phyloP scores from a whole-genome alignment of 1,140 invertebrate genomes.

The Agrypnia vestita region DNA sequence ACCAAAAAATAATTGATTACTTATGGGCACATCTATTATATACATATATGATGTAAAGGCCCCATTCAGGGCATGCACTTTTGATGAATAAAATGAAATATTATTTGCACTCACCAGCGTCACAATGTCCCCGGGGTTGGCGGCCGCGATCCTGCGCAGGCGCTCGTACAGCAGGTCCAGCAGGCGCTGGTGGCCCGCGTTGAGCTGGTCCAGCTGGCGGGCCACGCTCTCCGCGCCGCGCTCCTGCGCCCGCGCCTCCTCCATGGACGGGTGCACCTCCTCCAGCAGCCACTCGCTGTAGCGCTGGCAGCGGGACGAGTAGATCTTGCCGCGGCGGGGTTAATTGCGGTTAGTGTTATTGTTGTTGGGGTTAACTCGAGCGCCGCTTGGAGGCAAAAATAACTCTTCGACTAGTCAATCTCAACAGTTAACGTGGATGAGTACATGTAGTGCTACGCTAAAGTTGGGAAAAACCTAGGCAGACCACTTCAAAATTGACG shows the following conservation, averaged over 20 bases:
- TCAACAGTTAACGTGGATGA: too few species aligned
- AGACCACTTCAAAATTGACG: too few species aligned
- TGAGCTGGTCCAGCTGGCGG: constrained; percentile 89
- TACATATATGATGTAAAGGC: too few species aligned
- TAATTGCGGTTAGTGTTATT: constrained; percentile 37
- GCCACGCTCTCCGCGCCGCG: constrained; percentile 86
- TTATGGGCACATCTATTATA: too few species aligned
- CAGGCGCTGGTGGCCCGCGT: constrained; percentile 85
- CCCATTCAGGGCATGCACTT: too few species aligned
- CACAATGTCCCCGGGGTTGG: constrained; percentile 76
- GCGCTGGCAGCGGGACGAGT: constrained; percentile 88
- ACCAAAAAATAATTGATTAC: too few species aligned
- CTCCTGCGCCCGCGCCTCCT: constrained; percentile 67
- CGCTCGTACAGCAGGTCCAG: constrained; percentile 82
- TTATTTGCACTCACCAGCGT: constrained; percentile 81
- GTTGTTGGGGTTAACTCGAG: neutral
- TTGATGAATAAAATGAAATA: too few species aligned
- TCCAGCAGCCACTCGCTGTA: constrained; percentile 92
- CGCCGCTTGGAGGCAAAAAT: neutral
- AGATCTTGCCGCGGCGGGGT: constrained; percentile 75
- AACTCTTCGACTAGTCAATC: too few species aligned
- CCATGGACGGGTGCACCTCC: constrained; percentile 86
- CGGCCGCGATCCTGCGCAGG: constrained; percentile 74
- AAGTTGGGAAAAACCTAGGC: too few species aligned
- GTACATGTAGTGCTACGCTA: too few species aligned